phyloP scores from a whole-genome alignment of 1,140 invertebrate genomes.

The Heliconius hewitsoni region DNA sequence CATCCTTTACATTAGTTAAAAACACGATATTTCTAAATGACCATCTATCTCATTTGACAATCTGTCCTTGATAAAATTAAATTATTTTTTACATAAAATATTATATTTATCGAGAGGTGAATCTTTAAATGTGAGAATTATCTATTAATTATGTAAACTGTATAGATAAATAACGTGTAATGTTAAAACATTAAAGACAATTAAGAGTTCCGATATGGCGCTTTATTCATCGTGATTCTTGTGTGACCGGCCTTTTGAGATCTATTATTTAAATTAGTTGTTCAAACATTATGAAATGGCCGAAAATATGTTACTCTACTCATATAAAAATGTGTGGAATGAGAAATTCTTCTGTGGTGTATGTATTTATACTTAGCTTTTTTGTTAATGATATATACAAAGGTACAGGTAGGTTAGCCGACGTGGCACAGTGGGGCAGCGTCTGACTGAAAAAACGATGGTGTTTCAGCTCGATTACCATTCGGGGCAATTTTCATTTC shows the following conservation, averaged over 20 bases:
- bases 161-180: slow-evolving; percentile 7
- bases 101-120: background rate
- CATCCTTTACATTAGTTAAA: background rate
- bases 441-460: no score
- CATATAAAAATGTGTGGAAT: background rate
- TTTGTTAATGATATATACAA: background rate
- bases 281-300: background rate
- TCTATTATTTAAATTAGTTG: slow-evolving; percentile 4
- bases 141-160: slow-evolving; percentile 13
- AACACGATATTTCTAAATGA: background rate
- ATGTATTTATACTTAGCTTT: no score
- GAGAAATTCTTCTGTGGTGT: no score
- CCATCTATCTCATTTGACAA: background rate
- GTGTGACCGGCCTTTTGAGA: background rate
- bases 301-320: background rate
- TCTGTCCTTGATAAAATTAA: background rate
- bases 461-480: no score
- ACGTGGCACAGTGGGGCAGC: no score
- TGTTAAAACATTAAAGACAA: slow-evolving; percentile 5
- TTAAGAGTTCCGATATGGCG: slow-evolving; percentile 10
- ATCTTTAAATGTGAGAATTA: slow-evolving; percentile 8
- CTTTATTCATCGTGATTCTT: background rate
- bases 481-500: no score
- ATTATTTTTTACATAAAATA: background rate
- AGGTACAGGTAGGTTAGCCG: background rate